Percentiles rank a stretch among this genome's conserved stretches.
These are phyloP conservation scores for Lonchura striata DNA, from an alignment of 2,113 vertebrate genomes.

Conservation along the genomic window DNA sequence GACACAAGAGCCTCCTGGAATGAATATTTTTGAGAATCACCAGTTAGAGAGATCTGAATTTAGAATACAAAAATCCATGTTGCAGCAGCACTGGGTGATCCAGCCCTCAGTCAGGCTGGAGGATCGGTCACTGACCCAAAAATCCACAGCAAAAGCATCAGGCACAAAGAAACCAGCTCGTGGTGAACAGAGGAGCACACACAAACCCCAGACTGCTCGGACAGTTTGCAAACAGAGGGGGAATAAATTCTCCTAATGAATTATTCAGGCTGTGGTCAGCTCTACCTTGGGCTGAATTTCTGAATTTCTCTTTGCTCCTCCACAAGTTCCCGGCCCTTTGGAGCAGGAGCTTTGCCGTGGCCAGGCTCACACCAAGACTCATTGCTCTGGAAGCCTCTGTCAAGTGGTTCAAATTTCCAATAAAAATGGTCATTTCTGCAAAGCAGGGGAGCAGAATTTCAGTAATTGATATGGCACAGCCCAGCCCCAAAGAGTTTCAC, in stretches of 20 bases:
- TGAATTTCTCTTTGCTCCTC: not conserved
- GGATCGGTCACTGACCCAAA: not conserved
- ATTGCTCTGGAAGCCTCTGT: not conserved
- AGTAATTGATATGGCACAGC: fast-evolving
- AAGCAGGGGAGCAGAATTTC: not conserved
- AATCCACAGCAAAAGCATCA: not conserved
- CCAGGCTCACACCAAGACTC: not conserved
- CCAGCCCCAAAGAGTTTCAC: not conserved
- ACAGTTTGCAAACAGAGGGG: not conserved
- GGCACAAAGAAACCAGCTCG: fast-evolving
- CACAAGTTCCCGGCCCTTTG: not conserved
- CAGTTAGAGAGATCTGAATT: not conserved
- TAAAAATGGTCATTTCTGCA: not conserved
- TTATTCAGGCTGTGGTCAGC: not conserved
- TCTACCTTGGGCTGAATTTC: not conserved
- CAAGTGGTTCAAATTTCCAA: not conserved
- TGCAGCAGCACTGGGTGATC: fast-evolving
- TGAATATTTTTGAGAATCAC: not conserved
- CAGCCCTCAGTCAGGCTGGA: not conserved
- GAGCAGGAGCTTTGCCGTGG: not conserved
- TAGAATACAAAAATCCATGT: fast-evolving
- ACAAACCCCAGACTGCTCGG: not conserved
- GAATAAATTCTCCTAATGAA: not conserved
- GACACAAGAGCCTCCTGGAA: not conserved
- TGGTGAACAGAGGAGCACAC: fast-evolving